These are phyloP conservation scores for Phalacrocorax brasilianus DNA, from an alignment of 2,113 vertebrate genomes.

Conservation along the genomic window DNA sequence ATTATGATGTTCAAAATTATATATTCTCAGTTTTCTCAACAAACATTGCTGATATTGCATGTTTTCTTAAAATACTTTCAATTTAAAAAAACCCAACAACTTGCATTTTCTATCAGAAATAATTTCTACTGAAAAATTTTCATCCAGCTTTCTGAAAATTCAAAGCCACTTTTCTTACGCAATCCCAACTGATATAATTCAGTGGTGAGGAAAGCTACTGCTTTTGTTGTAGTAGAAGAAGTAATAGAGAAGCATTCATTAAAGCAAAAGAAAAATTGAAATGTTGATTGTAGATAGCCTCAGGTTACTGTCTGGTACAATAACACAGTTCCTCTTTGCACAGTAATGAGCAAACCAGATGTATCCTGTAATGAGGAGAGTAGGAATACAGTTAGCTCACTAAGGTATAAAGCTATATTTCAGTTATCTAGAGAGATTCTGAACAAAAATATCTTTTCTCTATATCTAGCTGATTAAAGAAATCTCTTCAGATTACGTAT, in stretches of 20 bases:
- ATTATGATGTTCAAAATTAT: background rate
- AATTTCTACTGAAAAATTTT: background rate
- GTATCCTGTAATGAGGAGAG: background rate
- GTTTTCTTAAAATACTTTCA: background rate
- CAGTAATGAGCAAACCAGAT: conserved; percentile 38
- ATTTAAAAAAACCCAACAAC: background rate
- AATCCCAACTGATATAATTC: background rate
- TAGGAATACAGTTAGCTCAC: background rate
- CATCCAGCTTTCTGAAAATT: background rate
- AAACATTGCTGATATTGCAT: background rate
- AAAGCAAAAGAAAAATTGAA: conserved; percentile 35
- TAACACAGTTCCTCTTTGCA: background rate
- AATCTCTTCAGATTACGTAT: background rate
- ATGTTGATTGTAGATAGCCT: conserved; percentile 7
- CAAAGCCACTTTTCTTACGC: background rate
- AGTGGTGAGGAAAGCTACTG: conserved; percentile 8
- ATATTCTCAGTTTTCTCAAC: background rate
- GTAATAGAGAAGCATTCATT: background rate
- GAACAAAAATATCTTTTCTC: background rate
- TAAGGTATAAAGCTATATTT: background rate
- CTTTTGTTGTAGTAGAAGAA: background rate
- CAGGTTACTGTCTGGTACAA: background rate
- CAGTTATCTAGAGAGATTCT: background rate
- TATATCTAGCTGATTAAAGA: background rate
- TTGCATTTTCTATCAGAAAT: background rate